Conservation (phyloP, 2,888 invertebrate species). For the Torymus tubicola region DNA sequence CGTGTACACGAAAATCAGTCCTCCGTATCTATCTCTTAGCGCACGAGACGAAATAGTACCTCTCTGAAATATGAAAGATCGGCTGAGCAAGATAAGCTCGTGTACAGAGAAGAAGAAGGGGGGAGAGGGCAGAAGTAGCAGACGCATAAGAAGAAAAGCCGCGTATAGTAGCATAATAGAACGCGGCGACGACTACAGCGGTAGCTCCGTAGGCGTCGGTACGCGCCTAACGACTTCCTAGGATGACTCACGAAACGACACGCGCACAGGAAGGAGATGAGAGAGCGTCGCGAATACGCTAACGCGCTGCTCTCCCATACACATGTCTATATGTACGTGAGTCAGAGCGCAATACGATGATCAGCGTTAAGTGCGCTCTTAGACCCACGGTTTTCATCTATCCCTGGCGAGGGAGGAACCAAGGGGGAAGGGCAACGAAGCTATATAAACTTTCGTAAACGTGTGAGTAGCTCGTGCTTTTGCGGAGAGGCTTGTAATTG, state of each 20-base stretch:
- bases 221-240: background rate
- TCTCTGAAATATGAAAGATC: too few relatives aligned
- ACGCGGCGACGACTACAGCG: background rate
- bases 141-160: background rate
- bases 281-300: background rate
- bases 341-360: constrained; percentile 37
- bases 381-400: constrained; percentile 7
- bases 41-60: too few relatives aligned
- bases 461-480: background rate
- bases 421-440: too few relatives aligned
- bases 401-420: background rate
- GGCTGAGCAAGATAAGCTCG: too few relatives aligned
- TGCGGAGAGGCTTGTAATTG: background rate
- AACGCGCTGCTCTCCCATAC: too few relatives aligned
- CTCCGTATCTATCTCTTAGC: too few relatives aligned
- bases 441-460: too few relatives aligned
- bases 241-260: constrained; percentile 2
- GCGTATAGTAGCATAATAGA: background rate
- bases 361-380: constrained; percentile 2
- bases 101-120: background rate
- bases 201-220: constrained; percentile 9
- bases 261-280: constrained; percentile 9
- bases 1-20: too few relatives aligned
- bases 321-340: background rate
- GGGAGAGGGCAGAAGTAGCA: background rate